Evolutionary conservation across 2,888 invertebrate genomes (phyloP).

Genomic region (Ecliptopera silaceata): DNA sequence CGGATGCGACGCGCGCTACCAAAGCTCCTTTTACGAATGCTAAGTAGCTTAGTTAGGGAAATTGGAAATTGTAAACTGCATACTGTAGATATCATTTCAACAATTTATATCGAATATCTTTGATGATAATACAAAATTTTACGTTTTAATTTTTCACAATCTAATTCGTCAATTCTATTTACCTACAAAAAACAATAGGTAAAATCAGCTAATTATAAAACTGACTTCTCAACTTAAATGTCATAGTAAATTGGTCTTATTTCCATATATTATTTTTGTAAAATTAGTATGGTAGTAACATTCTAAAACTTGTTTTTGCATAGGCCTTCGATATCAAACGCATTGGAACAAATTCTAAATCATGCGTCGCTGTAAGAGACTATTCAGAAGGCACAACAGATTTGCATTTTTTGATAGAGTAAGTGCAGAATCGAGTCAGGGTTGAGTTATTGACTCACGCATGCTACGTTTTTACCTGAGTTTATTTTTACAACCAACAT

Average conservation of each 20-base stretch:
- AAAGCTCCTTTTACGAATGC: slow-evolving; percentile 49
- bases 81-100: slow-evolving; percentile 27
- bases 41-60: slow-evolving; percentile 48
- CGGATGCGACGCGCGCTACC: slow-evolving; percentile 47
- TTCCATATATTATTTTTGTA: too few species aligned
- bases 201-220: too few species aligned
- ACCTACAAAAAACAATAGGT: too few species aligned
- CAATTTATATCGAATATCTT: neutral
- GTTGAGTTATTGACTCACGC: slow-evolving; percentile 60
- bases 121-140: too few species aligned
- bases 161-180: too few species aligned
- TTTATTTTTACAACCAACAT: slow-evolving; percentile 68
- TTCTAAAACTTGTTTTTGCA: too few species aligned
- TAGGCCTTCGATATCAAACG: too few species aligned
- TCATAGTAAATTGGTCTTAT: too few species aligned
- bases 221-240: too few species aligned
- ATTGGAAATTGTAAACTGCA: slow-evolving; percentile 43
- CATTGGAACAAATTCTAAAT: neutral
- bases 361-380: neutral
- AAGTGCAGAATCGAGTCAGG: slow-evolving; percentile 62
- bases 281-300: too few species aligned
- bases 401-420: slow-evolving; percentile 57
- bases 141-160: too few species aligned
- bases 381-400: neutral
- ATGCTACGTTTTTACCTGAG: slow-evolving; percentile 67